phyloP scores from a whole-genome alignment of 2,888 invertebrate species.

The Drosophila paramelanica region DNA sequence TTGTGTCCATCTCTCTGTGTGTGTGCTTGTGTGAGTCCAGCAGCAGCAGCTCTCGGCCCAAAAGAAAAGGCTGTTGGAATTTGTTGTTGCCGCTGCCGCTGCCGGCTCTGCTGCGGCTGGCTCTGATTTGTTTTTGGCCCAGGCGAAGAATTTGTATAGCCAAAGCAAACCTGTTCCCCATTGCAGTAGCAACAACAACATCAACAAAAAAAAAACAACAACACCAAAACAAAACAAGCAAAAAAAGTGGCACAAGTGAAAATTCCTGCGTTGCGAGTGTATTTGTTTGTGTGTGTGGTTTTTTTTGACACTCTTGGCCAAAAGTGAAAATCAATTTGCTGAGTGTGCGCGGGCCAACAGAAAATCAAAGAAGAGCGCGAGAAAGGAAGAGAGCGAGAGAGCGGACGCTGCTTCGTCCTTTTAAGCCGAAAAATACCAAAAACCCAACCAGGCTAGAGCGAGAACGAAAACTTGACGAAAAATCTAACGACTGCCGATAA shows the following conservation, averaged over 20 bases:
- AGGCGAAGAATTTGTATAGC: slow-evolving; percentile 48
- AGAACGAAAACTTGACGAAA: slow-evolving; percentile 62
- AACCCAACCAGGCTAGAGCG: slow-evolving; percentile 56
- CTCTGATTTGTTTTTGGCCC: slow-evolving; percentile 49
- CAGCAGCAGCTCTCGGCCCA: slow-evolving; percentile 36
- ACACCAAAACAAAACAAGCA: slow-evolving; percentile 46
- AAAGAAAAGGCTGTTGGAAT: slow-evolving; percentile 60
- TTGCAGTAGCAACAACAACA: slow-evolving; percentile 25
- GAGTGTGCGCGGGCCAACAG: slow-evolving; percentile 66
- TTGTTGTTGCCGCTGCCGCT: slow-evolving; percentile 48
- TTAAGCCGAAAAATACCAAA: slow-evolving; percentile 45
- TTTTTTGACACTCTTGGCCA: slow-evolving; percentile 74
- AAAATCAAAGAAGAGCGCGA: slow-evolving; percentile 24
- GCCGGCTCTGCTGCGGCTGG: slow-evolving; percentile 37
- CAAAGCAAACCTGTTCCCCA: slow-evolving; percentile 65
- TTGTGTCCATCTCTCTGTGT: slow-evolving; percentile 33
- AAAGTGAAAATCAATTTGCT: slow-evolving; percentile 77
- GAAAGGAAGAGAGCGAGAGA: slow-evolving; percentile 17
- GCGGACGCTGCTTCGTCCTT: slow-evolving; percentile 53
- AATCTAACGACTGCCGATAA: slow-evolving; percentile 49
- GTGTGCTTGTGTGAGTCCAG: slow-evolving; percentile 37
- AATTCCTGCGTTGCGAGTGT: slow-evolving; percentile 69
- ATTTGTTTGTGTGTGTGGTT: slow-evolving; percentile 37
- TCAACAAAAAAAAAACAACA: slow-evolving; percentile 29
- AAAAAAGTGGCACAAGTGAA: slow-evolving; percentile 80